phyloP scores from a whole-genome alignment of 1,140 invertebrate genomes.

The Heterodera carotae region DNA sequence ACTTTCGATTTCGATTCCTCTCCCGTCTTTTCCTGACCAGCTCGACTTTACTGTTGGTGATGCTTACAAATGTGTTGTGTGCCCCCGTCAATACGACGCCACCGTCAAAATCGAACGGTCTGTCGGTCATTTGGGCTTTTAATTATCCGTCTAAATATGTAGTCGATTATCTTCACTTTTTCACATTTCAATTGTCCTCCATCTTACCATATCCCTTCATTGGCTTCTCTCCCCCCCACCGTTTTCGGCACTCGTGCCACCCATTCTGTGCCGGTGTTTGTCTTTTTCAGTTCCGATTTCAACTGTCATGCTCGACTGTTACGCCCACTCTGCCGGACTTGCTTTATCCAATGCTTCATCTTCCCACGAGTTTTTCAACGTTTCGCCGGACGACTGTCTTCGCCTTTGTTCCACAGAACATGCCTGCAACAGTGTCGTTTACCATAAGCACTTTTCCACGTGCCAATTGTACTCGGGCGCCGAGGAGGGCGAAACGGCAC shows the following conservation, averaged over 20 bases:
- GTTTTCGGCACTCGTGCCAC: background rate
- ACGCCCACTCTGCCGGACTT: background rate
- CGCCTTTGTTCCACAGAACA: slow-evolving; percentile 8
- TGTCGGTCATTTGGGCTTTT: background rate
- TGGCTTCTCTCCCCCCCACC: background rate
- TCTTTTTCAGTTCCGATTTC: slow-evolving; percentile 6
- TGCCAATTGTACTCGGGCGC: slow-evolving; percentile 53
- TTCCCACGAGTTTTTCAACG: slow-evolving; percentile 21
- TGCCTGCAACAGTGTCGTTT: slow-evolving; percentile 44
- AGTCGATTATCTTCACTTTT: background rate
- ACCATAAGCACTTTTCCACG: slow-evolving; percentile 51
- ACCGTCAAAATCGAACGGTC: background rate
- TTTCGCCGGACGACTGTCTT: slow-evolving; percentile 17
- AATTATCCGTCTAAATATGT: too few species aligned
- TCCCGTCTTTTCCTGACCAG: background rate
- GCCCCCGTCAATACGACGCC: background rate
- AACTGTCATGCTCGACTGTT: background rate
- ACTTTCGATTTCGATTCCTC: background rate
- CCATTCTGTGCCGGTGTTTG: too few species aligned
- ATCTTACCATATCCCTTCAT: background rate
- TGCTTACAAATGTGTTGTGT: background rate
- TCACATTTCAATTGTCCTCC: slow-evolving; percentile 8
- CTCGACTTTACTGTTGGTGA: background rate
- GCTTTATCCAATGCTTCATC: slow-evolving; percentile 17
- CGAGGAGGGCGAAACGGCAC: slow-evolving; percentile 31